Evolutionary conservation across 2,113 vertebrate genomes (phyloP).

Genomic region (Corydoras sp.): DNA sequence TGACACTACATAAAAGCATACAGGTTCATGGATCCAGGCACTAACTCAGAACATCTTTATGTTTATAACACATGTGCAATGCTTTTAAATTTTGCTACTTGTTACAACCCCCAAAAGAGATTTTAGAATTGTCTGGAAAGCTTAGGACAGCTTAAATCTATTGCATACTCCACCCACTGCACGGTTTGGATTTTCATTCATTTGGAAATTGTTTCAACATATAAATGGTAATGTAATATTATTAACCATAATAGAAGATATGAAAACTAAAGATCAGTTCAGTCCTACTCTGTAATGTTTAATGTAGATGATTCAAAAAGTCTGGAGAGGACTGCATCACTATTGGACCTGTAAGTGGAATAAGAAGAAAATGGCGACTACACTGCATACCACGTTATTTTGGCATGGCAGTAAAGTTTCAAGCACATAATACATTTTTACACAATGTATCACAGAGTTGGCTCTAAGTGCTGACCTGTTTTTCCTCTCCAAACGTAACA

Average conservation of each 20-base stretch:
- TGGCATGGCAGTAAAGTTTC: conserved; percentile 20
- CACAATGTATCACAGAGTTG: conserved; percentile 29
- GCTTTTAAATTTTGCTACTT: too few species aligned
- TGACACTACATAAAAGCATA: too few species aligned
- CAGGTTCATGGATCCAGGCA: too few species aligned
- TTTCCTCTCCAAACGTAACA: conserved; percentile 9
- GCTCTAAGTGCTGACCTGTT: conserved; percentile 13
- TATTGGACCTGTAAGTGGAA: conserved; percentile 34
- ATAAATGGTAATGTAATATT: not conserved
- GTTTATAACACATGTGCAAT: too few species aligned
- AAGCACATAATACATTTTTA: conserved; percentile 4
- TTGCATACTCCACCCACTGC: too few species aligned
- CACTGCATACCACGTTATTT: conserved; percentile 32
- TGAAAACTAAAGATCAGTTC: not conserved
- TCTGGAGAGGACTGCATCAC: conserved; percentile 6
- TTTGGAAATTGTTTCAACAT: too few species aligned
- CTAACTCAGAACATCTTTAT: too few species aligned
- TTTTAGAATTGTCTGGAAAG: too few species aligned
- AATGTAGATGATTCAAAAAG: not conserved
- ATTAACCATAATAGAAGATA: not conserved
- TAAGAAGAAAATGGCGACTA: conserved; percentile 24
- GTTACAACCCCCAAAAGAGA: too few species aligned
- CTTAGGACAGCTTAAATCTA: too few species aligned
- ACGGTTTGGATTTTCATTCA: too few species aligned
- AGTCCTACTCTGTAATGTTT: not conserved